Evolutionary conservation across 2,888 invertebrate species (phyloP).

Genomic region (Orthonychiurus folsomi): DNA sequence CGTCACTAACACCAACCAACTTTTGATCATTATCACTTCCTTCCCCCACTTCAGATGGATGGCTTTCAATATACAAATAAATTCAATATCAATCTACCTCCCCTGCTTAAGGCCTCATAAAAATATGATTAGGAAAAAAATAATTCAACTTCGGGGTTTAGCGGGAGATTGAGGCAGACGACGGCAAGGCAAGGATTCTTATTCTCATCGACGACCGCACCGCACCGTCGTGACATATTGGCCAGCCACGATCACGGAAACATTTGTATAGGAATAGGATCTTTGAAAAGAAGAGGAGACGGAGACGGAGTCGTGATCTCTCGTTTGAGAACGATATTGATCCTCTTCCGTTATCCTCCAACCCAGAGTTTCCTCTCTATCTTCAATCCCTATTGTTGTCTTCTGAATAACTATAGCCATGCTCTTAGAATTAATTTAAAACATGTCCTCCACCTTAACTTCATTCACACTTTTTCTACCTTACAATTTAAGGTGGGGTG

Average conservation of each 20-base stretch:
- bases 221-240: conserved; percentile 38
- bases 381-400: neutral
- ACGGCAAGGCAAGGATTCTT: too few species aligned
- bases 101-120: neutral
- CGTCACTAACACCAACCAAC: neutral
- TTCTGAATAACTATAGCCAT: neutral
- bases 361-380: neutral
- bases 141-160: too few species aligned
- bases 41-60: too few species aligned
- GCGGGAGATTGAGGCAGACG: too few species aligned
- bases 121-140: neutral
- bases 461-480: neutral
- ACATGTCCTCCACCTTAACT: neutral
- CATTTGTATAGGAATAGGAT: conserved; percentile 5
- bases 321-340: conserved; percentile 29
- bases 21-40: neutral
- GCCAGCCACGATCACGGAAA: conserved; percentile 33
- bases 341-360: conserved; percentile 15
- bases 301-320: conserved; percentile 36
- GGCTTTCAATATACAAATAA: neutral
- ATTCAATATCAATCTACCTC: neutral
- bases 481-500: too few species aligned
- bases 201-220: conserved; percentile 15
- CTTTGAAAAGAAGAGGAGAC: conserved; percentile 27
- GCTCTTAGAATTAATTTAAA: neutral